phyloP scores from a whole-genome alignment of 2,113 vertebrate species.

The Malurus alboscapulatus region DNA sequence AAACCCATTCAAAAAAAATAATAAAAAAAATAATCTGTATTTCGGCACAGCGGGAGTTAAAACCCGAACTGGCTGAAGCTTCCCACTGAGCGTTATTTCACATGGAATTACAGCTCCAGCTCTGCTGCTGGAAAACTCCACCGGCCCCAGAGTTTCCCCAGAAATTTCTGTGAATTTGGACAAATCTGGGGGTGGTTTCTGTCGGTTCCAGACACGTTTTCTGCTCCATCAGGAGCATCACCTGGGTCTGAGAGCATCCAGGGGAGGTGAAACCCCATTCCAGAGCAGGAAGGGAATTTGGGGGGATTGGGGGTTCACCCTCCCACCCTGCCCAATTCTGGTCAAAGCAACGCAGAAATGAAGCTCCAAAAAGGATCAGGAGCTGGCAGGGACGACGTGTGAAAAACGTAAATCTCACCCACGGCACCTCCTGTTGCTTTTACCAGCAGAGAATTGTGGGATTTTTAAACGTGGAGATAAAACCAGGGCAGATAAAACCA shows the following conservation, averaged over 20 bases:
- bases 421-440: conserved; percentile 16
- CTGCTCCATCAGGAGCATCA: neutral
- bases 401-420: conserved; percentile 22
- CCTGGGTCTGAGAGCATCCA: neutral
- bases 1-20: neutral
- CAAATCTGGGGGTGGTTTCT: neutral
- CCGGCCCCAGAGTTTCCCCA: neutral
- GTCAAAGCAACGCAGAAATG: neutral
- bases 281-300: neutral
- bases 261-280: neutral
- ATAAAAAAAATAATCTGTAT: neutral
- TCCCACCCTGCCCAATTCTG: neutral
- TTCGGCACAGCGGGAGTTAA: neutral
- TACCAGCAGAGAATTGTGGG: neutral
- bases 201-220: neutral
- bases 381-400: neutral
- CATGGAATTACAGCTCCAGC: neutral
- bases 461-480: neutral
- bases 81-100: neutral
- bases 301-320: neutral
- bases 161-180: neutral
- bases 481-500: neutral
- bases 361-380: neutral
- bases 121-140: neutral
- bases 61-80: neutral